phyloP scores from a whole-genome alignment of 2,113 vertebrate genomes.

The Saccopteryx bilineata region DNA sequence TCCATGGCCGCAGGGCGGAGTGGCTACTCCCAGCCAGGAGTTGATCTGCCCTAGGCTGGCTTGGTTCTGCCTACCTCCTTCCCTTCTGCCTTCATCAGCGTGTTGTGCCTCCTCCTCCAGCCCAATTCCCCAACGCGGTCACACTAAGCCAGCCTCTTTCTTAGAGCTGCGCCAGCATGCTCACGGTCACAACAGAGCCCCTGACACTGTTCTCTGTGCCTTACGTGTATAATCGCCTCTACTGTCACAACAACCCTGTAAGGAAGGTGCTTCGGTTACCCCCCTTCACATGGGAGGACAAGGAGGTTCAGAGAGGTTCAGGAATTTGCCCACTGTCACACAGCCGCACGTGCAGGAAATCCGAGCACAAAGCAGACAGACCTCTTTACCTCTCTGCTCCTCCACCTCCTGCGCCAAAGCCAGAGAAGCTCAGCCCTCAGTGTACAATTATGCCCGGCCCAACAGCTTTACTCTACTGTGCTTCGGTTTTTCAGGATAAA shows the following conservation, averaged over 20 bases:
- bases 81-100: neutral
- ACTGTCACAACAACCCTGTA: neutral
- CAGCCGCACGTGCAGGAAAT: neutral
- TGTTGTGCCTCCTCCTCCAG: too few relatives aligned
- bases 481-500: neutral
- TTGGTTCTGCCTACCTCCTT: neutral
- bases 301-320: neutral
- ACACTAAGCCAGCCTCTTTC: neutral
- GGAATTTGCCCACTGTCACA: neutral
- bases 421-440: rapidly evolving
- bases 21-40: neutral
- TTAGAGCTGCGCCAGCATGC: rapidly evolving
- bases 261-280: rapidly evolving
- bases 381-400: neutral
- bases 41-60: rapidly evolving
- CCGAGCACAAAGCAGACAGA: too few relatives aligned
- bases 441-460: too few relatives aligned
- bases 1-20: neutral
- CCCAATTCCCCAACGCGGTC: rapidly evolving
- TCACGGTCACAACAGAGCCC: neutral
- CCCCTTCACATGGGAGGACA: neutral
- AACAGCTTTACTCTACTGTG: neutral
- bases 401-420: neutral
- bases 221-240: rapidly evolving
- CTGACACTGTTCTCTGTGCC: neutral